Percentiles rank a stretch among this genome's conserved stretches.
These are phyloP conservation scores for Tenthredo mesomela DNA, from an alignment of 2,888 invertebrate genomes.

Conservation along the genomic window DNA sequence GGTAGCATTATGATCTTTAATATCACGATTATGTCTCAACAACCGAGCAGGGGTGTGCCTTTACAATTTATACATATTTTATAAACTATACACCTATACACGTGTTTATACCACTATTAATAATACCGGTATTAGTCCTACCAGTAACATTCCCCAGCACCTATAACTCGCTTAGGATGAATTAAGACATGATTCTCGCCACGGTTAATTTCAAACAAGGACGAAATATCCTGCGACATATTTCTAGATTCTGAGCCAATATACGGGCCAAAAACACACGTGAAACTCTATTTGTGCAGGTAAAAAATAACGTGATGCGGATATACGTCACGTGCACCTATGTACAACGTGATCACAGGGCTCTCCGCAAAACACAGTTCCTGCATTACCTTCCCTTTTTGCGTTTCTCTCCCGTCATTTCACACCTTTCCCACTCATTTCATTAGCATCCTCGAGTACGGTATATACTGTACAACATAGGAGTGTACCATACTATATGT, in stretches of 20 bases:
- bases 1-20: conserved; percentile 75
- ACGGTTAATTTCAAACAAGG: background rate
- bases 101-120: conserved; percentile 7
- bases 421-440: conserved; percentile 53
- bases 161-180: background rate
- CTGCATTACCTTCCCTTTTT: conserved; percentile 64
- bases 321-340: background rate
- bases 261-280: background rate
- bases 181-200: background rate
- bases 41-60: conserved; percentile 52
- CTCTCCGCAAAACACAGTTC: conserved; percentile 65
- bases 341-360: conserved; percentile 13
- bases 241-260: background rate
- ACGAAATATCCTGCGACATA: background rate
- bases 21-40: conserved; percentile 76
- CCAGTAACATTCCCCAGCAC: background rate
- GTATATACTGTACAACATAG: conserved; percentile 24
- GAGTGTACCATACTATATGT: background rate
- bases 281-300: background rate
- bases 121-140: background rate
- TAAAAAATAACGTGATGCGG: background rate
- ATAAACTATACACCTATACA: background rate
- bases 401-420: conserved; percentile 52
- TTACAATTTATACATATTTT: conserved; percentile 19
- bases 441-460: conserved; percentile 59